Percentiles rank a stretch among this genome's conserved stretches.
Evolutionary conservation across 2,797 vertebrate genomes (phyloP).

Genomic region (Staurois parvus): DNA sequence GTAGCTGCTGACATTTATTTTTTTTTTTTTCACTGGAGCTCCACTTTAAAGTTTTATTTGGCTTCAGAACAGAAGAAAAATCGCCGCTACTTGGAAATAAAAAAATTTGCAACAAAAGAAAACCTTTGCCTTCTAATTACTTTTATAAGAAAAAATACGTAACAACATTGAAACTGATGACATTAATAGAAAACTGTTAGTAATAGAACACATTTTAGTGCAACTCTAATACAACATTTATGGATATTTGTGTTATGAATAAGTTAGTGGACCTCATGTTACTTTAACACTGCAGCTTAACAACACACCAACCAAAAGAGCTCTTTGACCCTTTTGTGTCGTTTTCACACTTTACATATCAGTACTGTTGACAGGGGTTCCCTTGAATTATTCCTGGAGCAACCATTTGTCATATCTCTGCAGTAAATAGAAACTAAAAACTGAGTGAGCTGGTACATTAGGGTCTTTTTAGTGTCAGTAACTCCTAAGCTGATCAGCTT

Average conservation of each 20-base stretch:
- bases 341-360: slow-evolving; percentile 13
- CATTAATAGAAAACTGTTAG: too few species aligned
- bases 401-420: slow-evolving; percentile 25
- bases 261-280: neutral
- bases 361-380: slow-evolving; percentile 24
- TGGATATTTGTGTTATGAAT: neutral
- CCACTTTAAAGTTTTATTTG: too few species aligned
- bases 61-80: too few species aligned
- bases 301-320: neutral
- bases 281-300: neutral
- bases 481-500: slow-evolving; percentile 4
- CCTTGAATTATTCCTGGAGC: slow-evolving; percentile 6
- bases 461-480: slow-evolving; percentile 14
- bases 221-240: too few species aligned
- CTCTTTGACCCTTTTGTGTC: slow-evolving; percentile 14
- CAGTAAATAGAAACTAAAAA: slow-evolving; percentile 30
- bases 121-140: too few species aligned
- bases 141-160: too few species aligned
- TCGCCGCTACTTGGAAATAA: too few species aligned
- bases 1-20: too few species aligned
- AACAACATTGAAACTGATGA: too few species aligned
- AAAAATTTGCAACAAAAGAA: too few species aligned
- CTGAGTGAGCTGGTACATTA: neutral
- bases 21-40: too few species aligned
- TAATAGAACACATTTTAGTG: too few species aligned